Evolutionary conservation across 2,113 vertebrate species (phyloP).

Genomic region (Coregonus clupeaformis): DNA sequence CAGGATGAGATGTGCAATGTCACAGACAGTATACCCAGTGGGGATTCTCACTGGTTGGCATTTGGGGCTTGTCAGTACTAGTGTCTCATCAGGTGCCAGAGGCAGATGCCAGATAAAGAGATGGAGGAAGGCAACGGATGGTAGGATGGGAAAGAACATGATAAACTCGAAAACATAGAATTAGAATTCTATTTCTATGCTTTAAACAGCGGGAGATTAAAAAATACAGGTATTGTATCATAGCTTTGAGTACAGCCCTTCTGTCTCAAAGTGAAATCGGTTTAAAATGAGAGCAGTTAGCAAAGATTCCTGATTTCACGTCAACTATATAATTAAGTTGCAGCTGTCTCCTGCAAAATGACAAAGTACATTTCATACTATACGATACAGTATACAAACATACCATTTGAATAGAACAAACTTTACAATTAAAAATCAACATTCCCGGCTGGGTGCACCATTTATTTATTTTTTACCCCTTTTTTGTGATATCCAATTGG

Average conservation of each 20-base stretch:
- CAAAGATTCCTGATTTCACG: background rate
- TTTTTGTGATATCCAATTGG: too few relatives aligned
- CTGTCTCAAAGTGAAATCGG: background rate
- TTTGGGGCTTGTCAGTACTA: slow-evolving; percentile 41
- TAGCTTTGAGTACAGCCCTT: background rate
- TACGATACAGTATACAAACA: too few relatives aligned
- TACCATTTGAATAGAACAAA: too few relatives aligned
- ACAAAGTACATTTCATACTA: too few relatives aligned
- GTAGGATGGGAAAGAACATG: background rate
- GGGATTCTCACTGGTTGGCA: slow-evolving; percentile 37
- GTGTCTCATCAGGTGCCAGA: slow-evolving; percentile 43
- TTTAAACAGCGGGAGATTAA: background rate
- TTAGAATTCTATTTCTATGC: too few relatives aligned
- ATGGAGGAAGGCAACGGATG: slow-evolving; percentile 26
- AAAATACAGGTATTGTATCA: background rate
- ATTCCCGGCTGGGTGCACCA: too few relatives aligned
- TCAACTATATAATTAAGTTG: background rate
- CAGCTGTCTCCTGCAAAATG: background rate
- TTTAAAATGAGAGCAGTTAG: background rate
- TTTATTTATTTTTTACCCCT: too few relatives aligned
- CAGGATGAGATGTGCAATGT: slow-evolving; percentile 4
- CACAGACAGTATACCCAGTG: slow-evolving; percentile 16
- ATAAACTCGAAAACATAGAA: background rate
- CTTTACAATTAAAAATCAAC: too few relatives aligned
- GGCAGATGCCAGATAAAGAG: slow-evolving; percentile 17